Base-by-base conservation (phyloP, 2,113 vertebrate genomes). In the Catharus bicknelli region DNA sequence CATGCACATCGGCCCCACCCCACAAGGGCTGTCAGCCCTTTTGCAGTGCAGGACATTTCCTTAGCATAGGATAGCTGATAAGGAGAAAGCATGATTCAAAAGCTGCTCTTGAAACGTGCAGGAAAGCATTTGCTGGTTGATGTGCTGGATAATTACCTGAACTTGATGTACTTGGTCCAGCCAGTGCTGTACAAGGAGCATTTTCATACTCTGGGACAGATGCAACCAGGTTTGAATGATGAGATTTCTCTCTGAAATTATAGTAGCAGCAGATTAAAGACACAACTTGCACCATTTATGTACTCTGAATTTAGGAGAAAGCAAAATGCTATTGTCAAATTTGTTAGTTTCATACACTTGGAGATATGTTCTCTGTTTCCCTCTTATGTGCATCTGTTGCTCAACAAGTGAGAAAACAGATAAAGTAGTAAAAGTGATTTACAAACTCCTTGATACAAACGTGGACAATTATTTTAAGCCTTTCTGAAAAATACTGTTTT, bases 341-440 rank as follows among this genome's bases (percentile, higher is more conserved):
- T 32, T 21, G 58, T 93, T 95, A 85, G 68, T 91, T 94, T 90
- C 43, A 9, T 74, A 55, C n/a, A 10, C 34, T 93, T 90, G 43
- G 45, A 1, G 10, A 16, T 91, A 40, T 27, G 36, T 88, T 83
- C 62, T 87, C 59, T 42, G 16, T 87, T 94, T 93, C 54, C 70
- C 58, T 89, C 68, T 78, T 73, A 22, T 7, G 59, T 90, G 55
- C 75, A 78, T 95, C 93, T 95, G 93, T 93, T 93, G 61, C 72
- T 86, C 73, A 88, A 79, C 1, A 8, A 90, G 38, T 62, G 55
- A 40, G 25, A 30, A 50, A 38, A 59, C 23, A 51, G 51, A 76
- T 51, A 17, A 83, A 88, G 32, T 55, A 74, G 51, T 86, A 40
- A 74, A 93, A 90, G 32, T 53, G 34, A 85, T 74, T 26, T 13